Evolutionary conservation across 2,888 invertebrate genomes (phyloP).

Genomic region (Chrysina gloriosa): DNA sequence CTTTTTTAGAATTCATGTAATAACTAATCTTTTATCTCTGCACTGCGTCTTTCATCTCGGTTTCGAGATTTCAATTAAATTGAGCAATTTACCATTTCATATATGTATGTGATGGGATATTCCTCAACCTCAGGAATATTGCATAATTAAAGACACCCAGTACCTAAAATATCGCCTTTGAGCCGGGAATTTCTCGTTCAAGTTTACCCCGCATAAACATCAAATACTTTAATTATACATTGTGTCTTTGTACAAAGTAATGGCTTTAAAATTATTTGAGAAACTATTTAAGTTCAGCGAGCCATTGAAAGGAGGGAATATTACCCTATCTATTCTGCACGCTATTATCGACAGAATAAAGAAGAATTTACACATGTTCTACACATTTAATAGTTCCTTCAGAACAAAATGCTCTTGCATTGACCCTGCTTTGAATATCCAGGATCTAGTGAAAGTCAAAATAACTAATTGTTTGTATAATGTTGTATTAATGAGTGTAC

Average conservation of each 20-base stretch:
- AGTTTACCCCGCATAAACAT: background rate
- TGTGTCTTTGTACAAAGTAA: background rate
- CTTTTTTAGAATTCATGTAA: no score
- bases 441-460: no score
- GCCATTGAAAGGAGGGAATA: no score
- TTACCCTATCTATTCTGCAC: no score
- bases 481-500: no score
- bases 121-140: background rate
- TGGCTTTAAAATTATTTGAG: background rate
- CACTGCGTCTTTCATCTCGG: background rate
- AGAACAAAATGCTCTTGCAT: no score
- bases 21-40: background rate
- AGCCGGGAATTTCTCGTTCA: conserved; percentile 4
- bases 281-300: background rate
- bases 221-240: conserved; percentile 24
- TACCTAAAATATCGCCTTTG: conserved; percentile 9
- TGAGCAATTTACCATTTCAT: background rate
- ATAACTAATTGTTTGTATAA: no score
- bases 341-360: no score
- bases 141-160: conserved; percentile 6
- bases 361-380: no score
- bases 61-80: background rate
- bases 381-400: no score
- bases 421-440: no score
- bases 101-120: background rate